Conservation (phyloP, 2,888 invertebrate species). For the Hesperia comma region DNA sequence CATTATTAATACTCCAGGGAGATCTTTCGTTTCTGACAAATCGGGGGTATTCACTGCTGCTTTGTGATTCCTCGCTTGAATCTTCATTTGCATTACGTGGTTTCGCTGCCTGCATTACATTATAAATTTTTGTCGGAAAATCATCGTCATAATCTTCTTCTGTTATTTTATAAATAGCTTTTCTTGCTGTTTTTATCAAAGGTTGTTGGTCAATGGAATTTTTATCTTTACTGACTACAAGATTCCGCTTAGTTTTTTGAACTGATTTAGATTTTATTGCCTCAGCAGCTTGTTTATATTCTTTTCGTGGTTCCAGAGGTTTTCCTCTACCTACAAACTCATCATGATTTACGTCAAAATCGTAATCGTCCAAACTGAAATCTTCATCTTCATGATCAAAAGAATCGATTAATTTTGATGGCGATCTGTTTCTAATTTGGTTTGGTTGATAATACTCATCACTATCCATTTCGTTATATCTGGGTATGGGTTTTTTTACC, state of each 20-base stretch:
- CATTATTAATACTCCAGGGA: slow-evolving; percentile 51
- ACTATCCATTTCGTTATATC: slow-evolving; percentile 62
- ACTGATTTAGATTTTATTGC: slow-evolving; percentile 35
- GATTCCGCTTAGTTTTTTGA: slow-evolving; percentile 15
- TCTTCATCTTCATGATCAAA: slow-evolving; percentile 73
- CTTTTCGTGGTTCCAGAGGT: slow-evolving; percentile 60
- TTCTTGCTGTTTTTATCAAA: slow-evolving; percentile 42
- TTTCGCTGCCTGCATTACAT: slow-evolving; percentile 42
- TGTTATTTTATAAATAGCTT: slow-evolving; percentile 48
- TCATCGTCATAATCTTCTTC: slow-evolving; percentile 61
- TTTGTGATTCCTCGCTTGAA: slow-evolving; percentile 51
- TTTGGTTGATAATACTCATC: slow-evolving; percentile 63
- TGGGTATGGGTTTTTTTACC: slow-evolving; percentile 70
- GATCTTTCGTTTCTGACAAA: slow-evolving; percentile 53
- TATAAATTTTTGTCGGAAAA: slow-evolving; percentile 46
- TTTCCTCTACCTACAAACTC: slow-evolving; percentile 66
- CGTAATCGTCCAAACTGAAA: slow-evolving; percentile 71
- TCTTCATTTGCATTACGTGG: slow-evolving; percentile 48
- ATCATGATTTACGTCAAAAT: slow-evolving; percentile 73
- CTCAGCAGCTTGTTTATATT: slow-evolving; percentile 4
- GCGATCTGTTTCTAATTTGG: slow-evolving; percentile 48
- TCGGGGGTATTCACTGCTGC: slow-evolving; percentile 37
- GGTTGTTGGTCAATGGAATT: slow-evolving; percentile 6
- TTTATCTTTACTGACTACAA: background rate
- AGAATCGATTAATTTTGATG: slow-evolving; percentile 53